Base-by-base conservation (phyloP, 2,113 vertebrate genomes). In the Chaetura pelagica region DNA sequence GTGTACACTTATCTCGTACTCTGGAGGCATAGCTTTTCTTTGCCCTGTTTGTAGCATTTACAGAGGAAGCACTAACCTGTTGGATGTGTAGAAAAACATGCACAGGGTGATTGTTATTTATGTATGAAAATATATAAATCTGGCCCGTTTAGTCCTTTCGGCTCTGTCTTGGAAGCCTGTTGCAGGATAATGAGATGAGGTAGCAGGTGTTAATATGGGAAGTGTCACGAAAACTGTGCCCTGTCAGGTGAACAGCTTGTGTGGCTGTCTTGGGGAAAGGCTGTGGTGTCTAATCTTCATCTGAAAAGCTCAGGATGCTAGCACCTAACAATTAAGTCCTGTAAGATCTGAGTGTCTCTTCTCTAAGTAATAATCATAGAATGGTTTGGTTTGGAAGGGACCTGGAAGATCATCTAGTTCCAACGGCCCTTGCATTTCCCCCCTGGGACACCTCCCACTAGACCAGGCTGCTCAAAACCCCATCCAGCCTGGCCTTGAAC, bases 291-390 rank as follows among this genome's bases (percentile, higher is more conserved):
- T 75, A 17, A 18, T 72, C 34, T 52, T 59, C 58, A 7, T 59
- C 20, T n/a, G 24, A 29, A 44, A 59, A 54, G 21, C 54, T 16
- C 9, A 30, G n/a, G 22, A 21, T 71, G 51, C 40, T 87, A 64
- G 21, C 55, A 34, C 4, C 0, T n/a, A n/a, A 32, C 38, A 52
- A 0, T 32, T 20, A 54, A 23, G 51, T 71, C 42, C 52, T 78
- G 9, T 29, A 63, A 35, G 40, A 77, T 84, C 55, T 71, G 46
- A 63, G 6, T 62, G 34, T 59, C 55, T 85, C 27, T 51, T 38
- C 42, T 67, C 48, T 35, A 27, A 71, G 42, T 63, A 42, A 42
- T 42, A 42, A 42, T 42, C 40, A 42, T 42, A 42, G 40, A 42
- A 42, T 42, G 40, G 40, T 42, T 42, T 42, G 40, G 40, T 12